Evolutionary conservation across 2,888 invertebrate genomes (phyloP).

Genomic region (Andrena camellia): DNA sequence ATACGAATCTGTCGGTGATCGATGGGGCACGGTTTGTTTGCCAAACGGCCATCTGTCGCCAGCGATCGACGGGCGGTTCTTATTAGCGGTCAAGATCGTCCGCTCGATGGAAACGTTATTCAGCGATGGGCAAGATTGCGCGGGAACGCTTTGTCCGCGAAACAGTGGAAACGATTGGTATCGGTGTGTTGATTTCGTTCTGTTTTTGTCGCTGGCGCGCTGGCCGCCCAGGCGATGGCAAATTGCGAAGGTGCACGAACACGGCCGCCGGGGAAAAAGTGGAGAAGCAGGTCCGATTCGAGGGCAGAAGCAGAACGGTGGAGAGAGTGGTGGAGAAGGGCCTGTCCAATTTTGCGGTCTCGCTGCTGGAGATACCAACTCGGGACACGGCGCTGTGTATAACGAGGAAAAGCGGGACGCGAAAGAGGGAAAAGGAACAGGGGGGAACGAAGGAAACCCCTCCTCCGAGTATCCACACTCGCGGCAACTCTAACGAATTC

Average conservation of each 20-base stretch:
- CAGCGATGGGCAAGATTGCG: constrained; percentile 37
- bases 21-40: constrained; percentile 40
- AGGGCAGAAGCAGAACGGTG: not conserved
- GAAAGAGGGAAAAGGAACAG: constrained; percentile 7
- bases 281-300: constrained; percentile 5
- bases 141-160: not conserved
- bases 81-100: constrained; percentile 55
- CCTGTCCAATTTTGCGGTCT: constrained; percentile 50
- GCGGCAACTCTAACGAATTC: constrained; percentile 50
- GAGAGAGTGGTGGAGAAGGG: not conserved
- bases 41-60: constrained; percentile 34
- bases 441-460: not conserved
- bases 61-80: constrained; percentile 46
- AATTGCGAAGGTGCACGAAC: constrained; percentile 6
- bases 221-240: not conserved
- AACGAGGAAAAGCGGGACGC: constrained; percentile 25
- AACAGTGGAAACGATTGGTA: constrained; percentile 16
- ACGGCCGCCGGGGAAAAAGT: too few relatives aligned
- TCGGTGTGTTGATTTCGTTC: constrained; percentile 20
- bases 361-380: constrained; percentile 21
- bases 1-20: constrained; percentile 57
- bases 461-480: constrained; percentile 18
- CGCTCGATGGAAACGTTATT: constrained; percentile 56
- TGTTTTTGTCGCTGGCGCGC: not conserved
- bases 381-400: not conserved